Evolutionary conservation across 2,888 invertebrate species (phyloP), one percentile per base, ranked within the genome.

Genomic region (Cataglyphis rosenhaueri): DNA sequence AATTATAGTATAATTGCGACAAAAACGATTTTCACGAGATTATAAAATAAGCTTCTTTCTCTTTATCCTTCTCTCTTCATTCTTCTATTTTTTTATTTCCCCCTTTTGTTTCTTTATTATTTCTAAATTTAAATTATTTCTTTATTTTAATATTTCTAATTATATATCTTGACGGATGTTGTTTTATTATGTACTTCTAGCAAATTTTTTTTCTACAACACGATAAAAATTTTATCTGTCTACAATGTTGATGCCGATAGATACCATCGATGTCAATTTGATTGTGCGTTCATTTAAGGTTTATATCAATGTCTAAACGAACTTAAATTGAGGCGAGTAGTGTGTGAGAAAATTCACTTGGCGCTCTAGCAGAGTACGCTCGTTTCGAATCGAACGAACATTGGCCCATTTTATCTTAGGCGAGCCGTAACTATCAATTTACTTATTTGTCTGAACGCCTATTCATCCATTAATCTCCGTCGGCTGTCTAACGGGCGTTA

Each of bases 391-490:
- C 44, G 44, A 59, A 55, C n/a, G 35, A 44, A 59, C 44, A 44
- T 35, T 18, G 57, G 8, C n/a, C 74, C 35, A 73, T 74, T 79
- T 71, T 79, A 79, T 59, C 73, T 38, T 62, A 52, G 76, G 12
- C 76, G 38, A 81, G 75, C 15, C 25, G 76, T 74, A 78, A 62
- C 73, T 62, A 81, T 75, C 81, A 62, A 81, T 78, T 81, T 61
- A 81, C 81, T 61, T 70, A 78, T 59, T 78, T 71, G 59, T 57
- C 71, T 15, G 41, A 32, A 70, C 57, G 70, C 32, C 78, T 78
- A 57, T 70, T 78, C 78, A 32, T 18, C 78, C 57, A 78, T 78
- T 78, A 68, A 78, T 78, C 78, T 78, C 70, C 78, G 78, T 68
- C 68, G 55, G 29, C 38, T 68, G 70, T 68, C 55, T 55, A 68